These are phyloP conservation scores for Gopherus flavomarginatus DNA, from an alignment of 2,113 vertebrate species.

Conservation along the genomic window DNA sequence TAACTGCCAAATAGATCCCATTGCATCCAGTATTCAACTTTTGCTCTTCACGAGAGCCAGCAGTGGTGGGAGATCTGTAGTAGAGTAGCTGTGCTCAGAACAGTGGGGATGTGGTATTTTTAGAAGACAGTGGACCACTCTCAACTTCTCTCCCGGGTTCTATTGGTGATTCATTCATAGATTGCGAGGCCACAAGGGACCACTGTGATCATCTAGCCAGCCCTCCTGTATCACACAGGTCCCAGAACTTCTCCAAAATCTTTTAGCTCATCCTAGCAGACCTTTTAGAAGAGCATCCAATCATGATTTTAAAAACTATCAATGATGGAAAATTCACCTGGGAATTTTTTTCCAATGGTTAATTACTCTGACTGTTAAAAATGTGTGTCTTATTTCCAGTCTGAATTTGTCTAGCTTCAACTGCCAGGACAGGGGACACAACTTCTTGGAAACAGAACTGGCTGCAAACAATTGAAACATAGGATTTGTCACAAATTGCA, in stretches of 20 bases:
- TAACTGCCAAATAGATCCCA: neutral
- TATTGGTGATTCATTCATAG: neutral
- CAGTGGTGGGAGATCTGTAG: rapidly evolving
- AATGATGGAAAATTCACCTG: neutral
- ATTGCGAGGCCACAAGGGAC: neutral
- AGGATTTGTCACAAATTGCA: neutral
- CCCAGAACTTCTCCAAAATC: neutral
- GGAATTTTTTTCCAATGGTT: neutral
- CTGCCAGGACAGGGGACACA: neutral
- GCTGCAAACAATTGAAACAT: neutral
- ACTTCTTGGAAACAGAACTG: neutral
- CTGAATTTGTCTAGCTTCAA: neutral
- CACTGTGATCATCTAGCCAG: neutral
- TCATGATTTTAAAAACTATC: neutral
- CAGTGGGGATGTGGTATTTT: neutral
- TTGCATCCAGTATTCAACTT: neutral
- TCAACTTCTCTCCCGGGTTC: neutral
- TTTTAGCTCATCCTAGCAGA: neutral
- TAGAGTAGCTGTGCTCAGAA: neutral
- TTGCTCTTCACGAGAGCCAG: neutral
- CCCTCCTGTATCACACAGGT: neutral
- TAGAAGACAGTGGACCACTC: neutral
- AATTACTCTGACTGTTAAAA: neutral
- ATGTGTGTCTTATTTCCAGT: neutral
- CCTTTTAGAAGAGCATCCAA: neutral